phyloP scores from a whole-genome alignment of 2,888 invertebrate species.

The Noctua pronuba region DNA sequence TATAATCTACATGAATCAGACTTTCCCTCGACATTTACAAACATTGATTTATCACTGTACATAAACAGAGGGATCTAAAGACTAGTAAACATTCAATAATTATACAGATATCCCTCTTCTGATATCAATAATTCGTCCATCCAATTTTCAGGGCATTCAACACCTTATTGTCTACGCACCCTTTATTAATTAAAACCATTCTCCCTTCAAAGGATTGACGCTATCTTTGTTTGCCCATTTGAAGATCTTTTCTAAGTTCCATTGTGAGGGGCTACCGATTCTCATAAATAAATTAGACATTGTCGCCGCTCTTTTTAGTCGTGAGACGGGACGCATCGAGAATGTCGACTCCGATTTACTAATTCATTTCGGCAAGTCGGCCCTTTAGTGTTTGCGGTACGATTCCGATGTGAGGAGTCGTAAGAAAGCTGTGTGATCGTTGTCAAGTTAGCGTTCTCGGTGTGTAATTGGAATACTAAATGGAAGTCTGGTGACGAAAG shows the following conservation, averaged over 20 bases:
- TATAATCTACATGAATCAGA: slow-evolving; percentile 13
- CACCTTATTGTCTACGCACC: slow-evolving; percentile 63
- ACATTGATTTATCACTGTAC: slow-evolving; percentile 33
- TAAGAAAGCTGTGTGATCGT: background rate
- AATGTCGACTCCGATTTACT: slow-evolving; percentile 88
- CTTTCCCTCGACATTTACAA: slow-evolving; percentile 30
- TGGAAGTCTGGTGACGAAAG: background rate
- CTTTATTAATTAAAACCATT: slow-evolving; percentile 70
- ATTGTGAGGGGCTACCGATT: slow-evolving; percentile 79
- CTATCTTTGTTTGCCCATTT: slow-evolving; percentile 76
- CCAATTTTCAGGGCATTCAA: slow-evolving; percentile 64
- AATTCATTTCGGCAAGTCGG: slow-evolving; percentile 85
- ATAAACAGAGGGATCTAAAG: slow-evolving; percentile 35
- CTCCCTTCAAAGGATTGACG: slow-evolving; percentile 72
- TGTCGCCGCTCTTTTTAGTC: slow-evolving; percentile 83
- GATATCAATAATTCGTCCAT: slow-evolving; percentile 68
- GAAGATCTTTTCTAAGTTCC: slow-evolving; percentile 77
- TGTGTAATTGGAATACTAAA: background rate
- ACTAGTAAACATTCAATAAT: slow-evolving; percentile 53
- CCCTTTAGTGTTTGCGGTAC: slow-evolving; percentile 72
- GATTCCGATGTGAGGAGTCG: slow-evolving; percentile 55
- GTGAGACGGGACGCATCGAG: slow-evolving; percentile 78
- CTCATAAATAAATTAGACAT: slow-evolving; percentile 88
- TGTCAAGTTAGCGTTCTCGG: background rate
- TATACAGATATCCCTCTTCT: slow-evolving; percentile 48